Evolutionary conservation across 1,140 invertebrate genomes (phyloP), one percentile per base, ranked within the genome.

Genomic region (Proales similis): DNA sequence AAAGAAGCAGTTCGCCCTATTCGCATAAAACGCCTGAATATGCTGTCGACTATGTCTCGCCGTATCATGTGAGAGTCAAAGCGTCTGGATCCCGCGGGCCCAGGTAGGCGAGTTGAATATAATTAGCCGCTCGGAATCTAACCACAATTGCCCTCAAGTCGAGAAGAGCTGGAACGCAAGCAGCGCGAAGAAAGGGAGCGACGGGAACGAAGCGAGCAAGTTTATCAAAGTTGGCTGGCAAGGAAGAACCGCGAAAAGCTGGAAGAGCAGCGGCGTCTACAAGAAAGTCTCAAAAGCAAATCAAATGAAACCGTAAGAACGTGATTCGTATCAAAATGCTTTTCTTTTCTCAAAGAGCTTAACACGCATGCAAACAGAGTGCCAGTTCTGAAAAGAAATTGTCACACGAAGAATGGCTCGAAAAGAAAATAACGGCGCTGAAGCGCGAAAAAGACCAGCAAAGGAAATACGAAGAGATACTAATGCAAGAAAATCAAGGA

Each of bases 151-250:
- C 39, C 27, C 36, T 42, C 19, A 38, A 24, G 12, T 42, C 17
- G 24, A 57, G 45, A 42, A 24, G 36, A 42, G 14, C 45, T 22
- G 4, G 45, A 26, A n/a, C n/a, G n/a, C n/a, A n/a, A n/a, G n/a
- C n/a, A n/a, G n/a, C n/a, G n/a, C n/a, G 51, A 57, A 57, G 51
- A 57, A 43, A 42, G 45, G 20, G 51, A 57, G 45, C 39, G 38
- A 57, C 27, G 32, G 30, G 30, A 19, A 26, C n/a, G 27, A 27
- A 57, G 45, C 32, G 6, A 57, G 27, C 26, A 42, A 26, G 51
- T 30, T 9, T 57, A 42, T 27, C 26, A 57, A 57, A 26, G 26
- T 4, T 57, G 51, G 51, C n/a, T 57, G 32, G 45, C 39, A 57
- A 57, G 24, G 51, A 57, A 57, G 30, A 36, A 26, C 51, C 39